Evolutionary conservation across 2,888 invertebrate species (phyloP).

Genomic region (Lithophane ornitopus): DNA sequence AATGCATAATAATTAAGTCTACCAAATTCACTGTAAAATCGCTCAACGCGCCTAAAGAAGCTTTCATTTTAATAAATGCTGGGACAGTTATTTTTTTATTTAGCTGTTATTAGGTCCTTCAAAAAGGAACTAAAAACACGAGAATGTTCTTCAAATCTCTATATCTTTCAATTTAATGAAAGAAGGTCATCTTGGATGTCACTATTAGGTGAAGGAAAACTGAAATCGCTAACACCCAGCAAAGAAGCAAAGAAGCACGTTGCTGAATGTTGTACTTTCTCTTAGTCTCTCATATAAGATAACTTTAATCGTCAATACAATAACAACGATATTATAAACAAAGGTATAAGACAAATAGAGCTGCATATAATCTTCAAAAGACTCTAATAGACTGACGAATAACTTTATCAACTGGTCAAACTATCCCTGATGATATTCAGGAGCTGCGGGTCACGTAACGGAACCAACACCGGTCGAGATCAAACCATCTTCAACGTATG

Average conservation of each 20-base stretch:
- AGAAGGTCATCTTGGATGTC: neutral
- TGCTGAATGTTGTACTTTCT: neutral
- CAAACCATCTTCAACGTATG: conserved; percentile 15
- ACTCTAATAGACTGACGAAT: neutral
- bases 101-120: neutral
- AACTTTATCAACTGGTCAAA: conserved; percentile 6
- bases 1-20: no score
- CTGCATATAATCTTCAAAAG: neutral
- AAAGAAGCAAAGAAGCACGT: neutral
- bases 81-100: neutral
- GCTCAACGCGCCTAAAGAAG: no score
- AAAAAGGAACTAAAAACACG: neutral
- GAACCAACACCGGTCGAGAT: conserved; percentile 28
- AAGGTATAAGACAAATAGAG: neutral
- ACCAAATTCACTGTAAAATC: no score
- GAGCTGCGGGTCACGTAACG: conserved; percentile 33
- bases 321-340: no score
- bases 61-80: no score
- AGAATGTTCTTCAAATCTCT: neutral
- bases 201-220: neutral
- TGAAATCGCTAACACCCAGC: neutral
- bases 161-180: neutral
- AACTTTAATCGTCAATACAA: neutral
- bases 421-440: conserved; percentile 10
- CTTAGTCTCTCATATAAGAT: neutral